Evolutionary conservation across 2,888 invertebrate genomes (phyloP), one percentile per base, ranked within the genome.

Genomic region (Drosophila merina): DNA sequence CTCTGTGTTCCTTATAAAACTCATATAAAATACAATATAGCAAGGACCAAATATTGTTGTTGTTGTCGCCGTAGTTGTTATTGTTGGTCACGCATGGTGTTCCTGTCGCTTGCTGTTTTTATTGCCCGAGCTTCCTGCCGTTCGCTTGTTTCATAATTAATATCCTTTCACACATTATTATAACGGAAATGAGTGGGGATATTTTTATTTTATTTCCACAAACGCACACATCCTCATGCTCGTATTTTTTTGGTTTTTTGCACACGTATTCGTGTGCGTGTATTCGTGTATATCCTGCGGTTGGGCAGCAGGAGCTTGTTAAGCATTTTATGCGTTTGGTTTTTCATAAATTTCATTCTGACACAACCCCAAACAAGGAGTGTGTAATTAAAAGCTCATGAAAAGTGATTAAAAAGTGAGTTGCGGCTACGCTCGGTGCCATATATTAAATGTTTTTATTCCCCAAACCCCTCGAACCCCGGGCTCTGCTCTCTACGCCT

Each of bases 151-250:
- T 84, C 84, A 88, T 85, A 85, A 85, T 85, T 85, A 85, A 85
- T 85, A 85, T 85, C 85, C 84, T 86, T 85, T 85, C 84, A 81
- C 84, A 85, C 84, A 87, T 85, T 88, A 86, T 85, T 87, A 85
- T 87, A 75, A 84, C 81, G 85, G 80, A 86, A 86, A 88, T 74
- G 76, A 72, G 84, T 51, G 74, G 68, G 64, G 74, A 71, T 71
- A 64, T 72, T 72, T 71, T 72, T 71, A 52, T 63, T 57, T 62
- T 57, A 63, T 55, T 71, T 44, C 20, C 26, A 31, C 47, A 36
- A 36, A 36, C 36, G 36, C 36, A 20, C 50, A 40, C 51, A 42
- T 42, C 20, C 40, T 9, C 14, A 45, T 36, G 45, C 14, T 30
- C 26, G 12, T 28, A 30, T 28, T 5, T 28, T 42, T 47, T 57